These are phyloP conservation scores for Lissocephala sabroskyi DNA, from an alignment of 2,888 invertebrate species.

Conservation along the genomic window DNA sequence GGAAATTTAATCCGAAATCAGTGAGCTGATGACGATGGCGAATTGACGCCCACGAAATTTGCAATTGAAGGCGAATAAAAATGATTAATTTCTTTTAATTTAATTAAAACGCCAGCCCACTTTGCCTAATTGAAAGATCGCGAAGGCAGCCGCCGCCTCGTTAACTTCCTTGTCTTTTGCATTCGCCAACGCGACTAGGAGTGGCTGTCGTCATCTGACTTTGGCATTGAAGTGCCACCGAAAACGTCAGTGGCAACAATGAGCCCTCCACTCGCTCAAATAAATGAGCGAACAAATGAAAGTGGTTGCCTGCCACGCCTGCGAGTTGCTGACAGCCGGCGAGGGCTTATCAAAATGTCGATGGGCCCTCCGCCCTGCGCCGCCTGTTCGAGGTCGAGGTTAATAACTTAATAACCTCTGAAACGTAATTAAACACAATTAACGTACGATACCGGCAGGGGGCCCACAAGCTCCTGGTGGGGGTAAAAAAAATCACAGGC, in stretches of 20 bases:
- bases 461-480: conserved; percentile 2
- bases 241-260: conserved; percentile 2
- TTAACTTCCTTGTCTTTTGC: too few relatives aligned
- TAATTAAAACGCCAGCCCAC: too few relatives aligned
- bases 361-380: neutral
- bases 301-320: too few relatives aligned
- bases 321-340: neutral
- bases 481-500: too few relatives aligned
- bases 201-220: neutral
- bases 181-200: too few relatives aligned
- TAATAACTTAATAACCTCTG: conserved; percentile 48
- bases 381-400: conserved; percentile 23
- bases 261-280: neutral
- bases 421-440: conserved; percentile 34
- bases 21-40: neutral
- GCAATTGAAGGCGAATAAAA: too few relatives aligned
- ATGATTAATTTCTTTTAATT: too few relatives aligned
- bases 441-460: neutral
- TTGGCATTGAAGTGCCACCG: conserved; percentile 8
- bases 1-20: too few relatives aligned
- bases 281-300: conserved; percentile 3
- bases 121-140: too few relatives aligned
- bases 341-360: conserved; percentile 2
- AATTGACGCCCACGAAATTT: neutral
- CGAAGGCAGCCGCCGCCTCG: too few relatives aligned